Evolutionary conservation across 2,113 vertebrate genomes (phyloP), one percentile per base, ranked within the genome.

Genomic region (Pangasianodon gigas): DNA sequence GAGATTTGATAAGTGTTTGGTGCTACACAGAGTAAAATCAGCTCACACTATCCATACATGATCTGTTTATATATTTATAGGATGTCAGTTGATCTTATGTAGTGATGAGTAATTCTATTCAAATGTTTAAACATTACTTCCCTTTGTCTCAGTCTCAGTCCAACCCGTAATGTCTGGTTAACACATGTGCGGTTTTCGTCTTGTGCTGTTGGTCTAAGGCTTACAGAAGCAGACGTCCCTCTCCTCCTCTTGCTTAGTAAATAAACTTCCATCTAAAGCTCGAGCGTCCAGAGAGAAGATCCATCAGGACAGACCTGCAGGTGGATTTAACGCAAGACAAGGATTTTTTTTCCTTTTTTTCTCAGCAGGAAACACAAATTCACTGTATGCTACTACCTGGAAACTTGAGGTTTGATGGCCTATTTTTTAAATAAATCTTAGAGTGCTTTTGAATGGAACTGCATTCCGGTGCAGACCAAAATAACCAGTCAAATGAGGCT

Each of bases 201-300:
- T 90, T 82, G 24, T 91, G 84, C 93, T 95, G 91, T 94, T 92
- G 90, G 91, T 89, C 32, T 88, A 93, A 97, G 96, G 95, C 88
- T 95, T 96, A 94, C 94, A 92, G 95, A 95, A 94, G 94, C 95
- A 94, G 95, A 95, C 95, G 85, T 86, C 94, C 90, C 93, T 94
- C 82, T 93, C 95, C 77, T 93, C 92, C 37, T 86, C 91, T 75
- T 92, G 91, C 92, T 96, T 95, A 94, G 51, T 93, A 89, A 91
- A 90, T 92, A 96, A 95, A 94, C 87, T 94, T 91, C 94, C 92
- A 86, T 95, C 94, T 92, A 96, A 95, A 93, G 90, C 82, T 80
- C 94, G 89, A 82, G 93, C 93, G 21, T 90, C 91, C 92, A 93
- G 91, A 87, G 95, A 94, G 91, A 96, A 93, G 94, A 93, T 89